Evolutionary conservation across 2,113 vertebrate genomes (phyloP).

Genomic region (Xenopus tropicalis): DNA sequence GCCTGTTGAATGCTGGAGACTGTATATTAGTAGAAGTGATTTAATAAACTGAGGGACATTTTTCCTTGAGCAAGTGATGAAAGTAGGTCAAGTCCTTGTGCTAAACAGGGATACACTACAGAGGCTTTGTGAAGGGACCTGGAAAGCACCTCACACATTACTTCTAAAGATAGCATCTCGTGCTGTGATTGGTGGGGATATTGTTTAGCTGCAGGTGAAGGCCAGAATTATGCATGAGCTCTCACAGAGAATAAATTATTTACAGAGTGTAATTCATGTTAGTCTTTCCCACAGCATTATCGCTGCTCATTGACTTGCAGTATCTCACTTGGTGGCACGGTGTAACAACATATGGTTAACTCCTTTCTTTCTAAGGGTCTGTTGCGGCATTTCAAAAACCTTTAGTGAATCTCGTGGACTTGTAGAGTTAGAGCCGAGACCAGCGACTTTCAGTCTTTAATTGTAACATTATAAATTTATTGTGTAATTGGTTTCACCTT

Average conservation of each 20-base stretch:
- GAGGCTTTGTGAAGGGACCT: background rate
- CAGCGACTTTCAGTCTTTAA: too few relatives aligned
- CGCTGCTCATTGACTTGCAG: background rate
- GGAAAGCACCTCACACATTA: constrained; percentile 26
- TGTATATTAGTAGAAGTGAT: background rate
- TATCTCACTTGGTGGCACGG: constrained; percentile 7
- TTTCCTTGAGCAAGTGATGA: constrained; percentile 4
- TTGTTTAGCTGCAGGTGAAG: constrained; percentile 39
- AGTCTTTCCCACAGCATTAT: constrained; percentile 3
- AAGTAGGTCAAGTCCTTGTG: constrained; percentile 31
- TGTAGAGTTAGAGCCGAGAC: too few relatives aligned
- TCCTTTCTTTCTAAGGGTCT: background rate
- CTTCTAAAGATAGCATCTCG: constrained; percentile 38
- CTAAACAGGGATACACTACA: background rate
- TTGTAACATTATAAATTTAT: too few relatives aligned
- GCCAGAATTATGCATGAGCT: constrained; percentile 43
- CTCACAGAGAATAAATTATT: constrained; percentile 44
- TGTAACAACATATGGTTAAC: background rate
- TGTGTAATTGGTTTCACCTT: too few relatives aligned
- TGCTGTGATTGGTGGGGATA: constrained; percentile 17
- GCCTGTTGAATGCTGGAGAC: too few relatives aligned
- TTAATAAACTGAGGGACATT: background rate
- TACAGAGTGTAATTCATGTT: constrained; percentile 30
- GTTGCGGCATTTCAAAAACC: too few relatives aligned
- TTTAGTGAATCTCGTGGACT: too few relatives aligned